phyloP scores from a whole-genome alignment of 1,140 invertebrate genomes.

The Stegodyphus dumicola region DNA sequence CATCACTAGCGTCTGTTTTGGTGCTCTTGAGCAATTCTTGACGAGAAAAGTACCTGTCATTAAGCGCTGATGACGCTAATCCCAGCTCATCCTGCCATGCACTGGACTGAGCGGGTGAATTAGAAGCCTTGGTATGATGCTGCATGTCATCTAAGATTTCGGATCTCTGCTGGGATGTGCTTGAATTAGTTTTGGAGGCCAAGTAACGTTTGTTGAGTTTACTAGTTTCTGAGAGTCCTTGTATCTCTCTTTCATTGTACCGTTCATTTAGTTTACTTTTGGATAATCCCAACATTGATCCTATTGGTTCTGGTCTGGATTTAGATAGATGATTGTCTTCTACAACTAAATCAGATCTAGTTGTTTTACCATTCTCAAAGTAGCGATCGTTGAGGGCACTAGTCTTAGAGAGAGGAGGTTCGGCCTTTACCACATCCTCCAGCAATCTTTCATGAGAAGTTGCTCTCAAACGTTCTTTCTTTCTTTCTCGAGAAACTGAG shows the following conservation, averaged over 20 bases:
- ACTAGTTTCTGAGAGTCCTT: slow-evolving; percentile 62
- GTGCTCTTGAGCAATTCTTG: slow-evolving; percentile 61
- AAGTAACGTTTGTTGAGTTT: slow-evolving; percentile 60
- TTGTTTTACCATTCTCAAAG: slow-evolving; percentile 78
- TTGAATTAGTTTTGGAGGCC: neutral
- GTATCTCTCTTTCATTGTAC: slow-evolving; percentile 69
- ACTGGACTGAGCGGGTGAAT: neutral
- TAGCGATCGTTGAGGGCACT: slow-evolving; percentile 89
- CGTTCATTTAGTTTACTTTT: slow-evolving; percentile 86
- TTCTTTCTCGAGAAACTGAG: neutral
- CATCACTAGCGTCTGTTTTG: slow-evolving; percentile 57
- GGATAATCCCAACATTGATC: slow-evolving; percentile 74
- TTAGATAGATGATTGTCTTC: neutral
- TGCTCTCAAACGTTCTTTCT: slow-evolving; percentile 22
- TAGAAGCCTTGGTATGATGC: neutral
- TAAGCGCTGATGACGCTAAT: slow-evolving; percentile 64
- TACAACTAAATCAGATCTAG: slow-evolving; percentile 76
- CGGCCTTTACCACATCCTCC: slow-evolving; percentile 12
- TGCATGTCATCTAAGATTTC: slow-evolving; percentile 11
- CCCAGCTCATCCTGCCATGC: slow-evolving; percentile 63
- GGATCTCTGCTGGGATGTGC: neutral
- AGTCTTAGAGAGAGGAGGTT: slow-evolving; percentile 76
- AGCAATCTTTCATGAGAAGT: slow-evolving; percentile 38
- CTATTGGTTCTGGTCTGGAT: neutral
- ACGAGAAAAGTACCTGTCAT: slow-evolving; percentile 65